These are phyloP conservation scores for Periplaneta americana DNA, from an alignment of 1,140 invertebrate genomes.

Conservation along the genomic window DNA sequence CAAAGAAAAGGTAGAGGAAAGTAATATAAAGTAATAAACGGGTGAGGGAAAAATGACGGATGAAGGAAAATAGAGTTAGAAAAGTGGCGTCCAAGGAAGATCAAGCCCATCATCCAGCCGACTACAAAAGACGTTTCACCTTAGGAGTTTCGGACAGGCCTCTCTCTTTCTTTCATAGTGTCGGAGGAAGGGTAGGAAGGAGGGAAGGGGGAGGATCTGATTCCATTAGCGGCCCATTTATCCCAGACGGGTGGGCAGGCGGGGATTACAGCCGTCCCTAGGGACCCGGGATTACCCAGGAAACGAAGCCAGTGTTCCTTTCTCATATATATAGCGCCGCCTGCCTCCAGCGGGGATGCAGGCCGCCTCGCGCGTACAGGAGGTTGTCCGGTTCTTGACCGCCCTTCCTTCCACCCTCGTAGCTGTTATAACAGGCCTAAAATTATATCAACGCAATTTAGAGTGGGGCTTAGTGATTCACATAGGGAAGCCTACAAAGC, in stretches of 20 bases:
- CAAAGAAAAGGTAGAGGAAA: background rate
- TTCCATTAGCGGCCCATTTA: constrained; percentile 10
- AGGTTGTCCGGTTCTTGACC: background rate
- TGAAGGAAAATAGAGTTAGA: background rate
- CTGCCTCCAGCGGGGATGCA: background rate
- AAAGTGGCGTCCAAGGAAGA: background rate
- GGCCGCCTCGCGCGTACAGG: background rate
- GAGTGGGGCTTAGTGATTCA: too few species aligned
- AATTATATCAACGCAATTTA: too few species aligned
- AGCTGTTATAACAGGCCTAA: too few species aligned
- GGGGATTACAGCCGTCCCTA: background rate
- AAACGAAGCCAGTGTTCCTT: background rate
- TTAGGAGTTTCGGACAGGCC: background rate
- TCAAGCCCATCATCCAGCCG: background rate
- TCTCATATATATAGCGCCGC: background rate
- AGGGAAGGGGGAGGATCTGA: background rate
- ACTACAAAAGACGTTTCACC: background rate
- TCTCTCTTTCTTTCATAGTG: background rate
- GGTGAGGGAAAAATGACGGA: background rate
- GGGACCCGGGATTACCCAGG: background rate
- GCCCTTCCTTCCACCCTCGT: background rate
- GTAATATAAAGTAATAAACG: background rate
- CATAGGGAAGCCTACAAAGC: too few species aligned
- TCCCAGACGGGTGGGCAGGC: constrained; percentile 2
- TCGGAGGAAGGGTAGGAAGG: background rate